phyloP scores from a whole-genome alignment of 1,140 invertebrate genomes.

The Euschistus heros region DNA sequence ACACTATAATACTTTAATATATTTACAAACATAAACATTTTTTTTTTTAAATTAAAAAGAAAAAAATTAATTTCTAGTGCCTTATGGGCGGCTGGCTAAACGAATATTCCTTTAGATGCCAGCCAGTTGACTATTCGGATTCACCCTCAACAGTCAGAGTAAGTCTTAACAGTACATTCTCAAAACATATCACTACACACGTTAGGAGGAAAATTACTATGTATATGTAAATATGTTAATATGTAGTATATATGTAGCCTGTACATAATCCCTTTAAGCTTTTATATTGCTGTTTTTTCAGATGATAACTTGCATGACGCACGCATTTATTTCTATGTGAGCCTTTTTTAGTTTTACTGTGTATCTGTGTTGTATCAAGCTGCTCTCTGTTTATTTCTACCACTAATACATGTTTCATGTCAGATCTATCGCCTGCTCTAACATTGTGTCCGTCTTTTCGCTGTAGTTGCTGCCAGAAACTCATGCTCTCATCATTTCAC shows the following conservation, averaged over 20 bases:
- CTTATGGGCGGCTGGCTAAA: constrained; percentile 55
- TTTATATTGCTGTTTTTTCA: not conserved
- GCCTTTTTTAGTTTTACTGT: too few relatives aligned
- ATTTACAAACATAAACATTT: too few relatives aligned
- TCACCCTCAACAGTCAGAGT: constrained; percentile 67
- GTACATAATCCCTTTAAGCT: not conserved
- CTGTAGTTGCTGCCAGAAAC: too few relatives aligned
- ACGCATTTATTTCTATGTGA: not conserved
- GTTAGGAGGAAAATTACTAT: not conserved
- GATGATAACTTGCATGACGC: not conserved
- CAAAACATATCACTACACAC: not conserved
- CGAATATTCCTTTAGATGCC: constrained; percentile 73
- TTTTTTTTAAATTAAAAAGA: too few relatives aligned
- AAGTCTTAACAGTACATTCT: constrained; percentile 34
- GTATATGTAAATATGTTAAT: not conserved
- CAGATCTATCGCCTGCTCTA: too few relatives aligned
- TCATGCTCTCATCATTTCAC: too few relatives aligned
- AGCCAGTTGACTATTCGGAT: constrained; percentile 79
- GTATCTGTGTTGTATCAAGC: too few relatives aligned
- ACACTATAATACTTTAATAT: too few relatives aligned
- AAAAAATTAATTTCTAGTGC: constrained; percentile 36
- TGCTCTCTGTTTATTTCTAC: too few relatives aligned
- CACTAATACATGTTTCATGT: too few relatives aligned
- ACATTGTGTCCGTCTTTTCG: too few relatives aligned
- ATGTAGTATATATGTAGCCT: not conserved